Conservation (phyloP, 2,113 vertebrate species). For the Aegithalos caudatus region DNA sequence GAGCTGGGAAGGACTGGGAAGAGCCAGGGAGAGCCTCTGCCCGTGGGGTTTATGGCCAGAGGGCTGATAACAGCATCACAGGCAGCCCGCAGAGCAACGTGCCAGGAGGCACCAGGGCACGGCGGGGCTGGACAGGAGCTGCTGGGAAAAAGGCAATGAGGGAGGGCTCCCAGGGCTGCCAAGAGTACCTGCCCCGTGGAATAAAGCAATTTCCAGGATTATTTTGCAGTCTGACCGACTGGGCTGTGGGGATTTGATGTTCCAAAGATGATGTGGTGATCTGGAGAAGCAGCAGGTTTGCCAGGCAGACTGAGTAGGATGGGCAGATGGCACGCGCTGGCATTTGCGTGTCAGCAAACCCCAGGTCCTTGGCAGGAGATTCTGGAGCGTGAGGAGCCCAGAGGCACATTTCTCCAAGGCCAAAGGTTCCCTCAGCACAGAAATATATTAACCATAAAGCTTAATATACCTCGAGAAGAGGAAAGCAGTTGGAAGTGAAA, state of each 20-base stretch:
- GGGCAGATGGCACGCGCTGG: background rate
- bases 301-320: background rate
- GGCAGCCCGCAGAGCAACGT: background rate
- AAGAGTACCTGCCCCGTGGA: fast-evolving
- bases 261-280: background rate
- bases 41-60: background rate
- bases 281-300: background rate
- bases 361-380: background rate
- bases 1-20: background rate
- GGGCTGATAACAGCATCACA: background rate
- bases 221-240: background rate
- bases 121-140: fast-evolving
- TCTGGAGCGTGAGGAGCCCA: background rate
- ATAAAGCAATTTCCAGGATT: background rate
- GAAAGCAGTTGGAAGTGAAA: background rate
- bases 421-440: background rate
- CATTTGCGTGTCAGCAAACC: background rate
- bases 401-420: background rate
- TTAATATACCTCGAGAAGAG: background rate
- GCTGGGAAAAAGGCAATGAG: background rate
- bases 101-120: background rate
- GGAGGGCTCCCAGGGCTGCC: background rate
- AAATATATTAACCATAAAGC: background rate
- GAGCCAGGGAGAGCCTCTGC: background rate
- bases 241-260: background rate